These are phyloP conservation scores for Ciconia nigra DNA, from an alignment of 2,797 vertebrate genomes.

Conservation along the genomic window DNA sequence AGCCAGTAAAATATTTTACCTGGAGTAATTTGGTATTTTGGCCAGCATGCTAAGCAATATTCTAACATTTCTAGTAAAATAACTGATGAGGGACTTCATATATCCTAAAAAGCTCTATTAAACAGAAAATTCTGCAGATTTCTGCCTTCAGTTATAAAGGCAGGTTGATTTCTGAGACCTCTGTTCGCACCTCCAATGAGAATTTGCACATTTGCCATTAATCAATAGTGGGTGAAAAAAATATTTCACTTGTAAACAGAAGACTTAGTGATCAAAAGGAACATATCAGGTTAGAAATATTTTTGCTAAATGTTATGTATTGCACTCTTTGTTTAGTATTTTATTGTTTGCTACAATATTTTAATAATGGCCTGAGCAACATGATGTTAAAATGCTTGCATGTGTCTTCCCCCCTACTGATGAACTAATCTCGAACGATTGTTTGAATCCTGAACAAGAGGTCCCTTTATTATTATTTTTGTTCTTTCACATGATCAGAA, in stretches of 20 bases:
- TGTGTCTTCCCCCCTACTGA: background rate
- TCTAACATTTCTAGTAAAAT: background rate
- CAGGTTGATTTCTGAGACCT: background rate
- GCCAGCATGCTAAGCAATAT: background rate
- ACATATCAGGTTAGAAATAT: background rate
- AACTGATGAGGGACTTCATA: background rate
- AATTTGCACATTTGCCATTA: background rate
- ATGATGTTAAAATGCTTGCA: background rate
- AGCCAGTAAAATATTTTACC: background rate
- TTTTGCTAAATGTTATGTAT: background rate
- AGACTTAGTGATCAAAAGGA: background rate
- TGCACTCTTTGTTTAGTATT: background rate
- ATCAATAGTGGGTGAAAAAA: background rate
- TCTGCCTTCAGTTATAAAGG: background rate
- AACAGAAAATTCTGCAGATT: background rate
- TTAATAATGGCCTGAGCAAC: background rate
- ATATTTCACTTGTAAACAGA: background rate
- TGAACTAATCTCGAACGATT: background rate
- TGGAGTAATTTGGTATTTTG: background rate
- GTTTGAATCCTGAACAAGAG: background rate
- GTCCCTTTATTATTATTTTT: background rate
- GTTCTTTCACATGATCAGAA: constrained; percentile 17
- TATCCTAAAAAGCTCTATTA: background rate
- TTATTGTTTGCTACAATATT: background rate
- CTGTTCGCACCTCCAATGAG: background rate